Conservation (phyloP, 2,113 vertebrate genomes). For the Hyperoodon ampullatus region DNA sequence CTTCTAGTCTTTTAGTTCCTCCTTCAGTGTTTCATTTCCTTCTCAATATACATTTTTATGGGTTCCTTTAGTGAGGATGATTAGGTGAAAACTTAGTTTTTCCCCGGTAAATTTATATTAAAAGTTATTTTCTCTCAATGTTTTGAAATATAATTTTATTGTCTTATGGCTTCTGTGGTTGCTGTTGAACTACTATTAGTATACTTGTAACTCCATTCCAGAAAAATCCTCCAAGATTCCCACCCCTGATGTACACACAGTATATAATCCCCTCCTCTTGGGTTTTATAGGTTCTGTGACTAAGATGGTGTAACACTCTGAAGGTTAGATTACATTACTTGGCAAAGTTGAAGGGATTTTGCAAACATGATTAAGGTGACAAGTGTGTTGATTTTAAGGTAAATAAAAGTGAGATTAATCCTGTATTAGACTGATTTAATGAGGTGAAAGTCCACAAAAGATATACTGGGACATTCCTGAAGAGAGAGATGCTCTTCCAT, state of each 20-base stretch:
- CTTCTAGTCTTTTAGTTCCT: neutral
- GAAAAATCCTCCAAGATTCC: neutral
- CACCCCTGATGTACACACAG: fast-evolving
- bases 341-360: neutral
- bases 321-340: neutral
- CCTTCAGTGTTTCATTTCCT: neutral
- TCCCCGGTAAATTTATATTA: neutral
- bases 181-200: neutral
- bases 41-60: neutral
- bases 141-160: neutral
- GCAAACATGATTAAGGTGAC: neutral
- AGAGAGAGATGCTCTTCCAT: neutral
- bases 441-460: neutral
- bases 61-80: neutral
- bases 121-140: neutral
- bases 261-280: neutral
- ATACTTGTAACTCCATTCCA: neutral
- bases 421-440: neutral
- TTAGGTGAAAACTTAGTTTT: neutral
- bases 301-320: neutral
- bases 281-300: neutral
- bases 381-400: neutral
- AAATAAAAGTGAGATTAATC: neutral
- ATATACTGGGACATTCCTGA: neutral
- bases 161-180: neutral